Percentiles rank a stretch among this genome's conserved stretches.
These are phyloP conservation scores for Mionectes olivaceus DNA, from an alignment of 2,797 vertebrate genomes.

Conservation along the genomic window DNA sequence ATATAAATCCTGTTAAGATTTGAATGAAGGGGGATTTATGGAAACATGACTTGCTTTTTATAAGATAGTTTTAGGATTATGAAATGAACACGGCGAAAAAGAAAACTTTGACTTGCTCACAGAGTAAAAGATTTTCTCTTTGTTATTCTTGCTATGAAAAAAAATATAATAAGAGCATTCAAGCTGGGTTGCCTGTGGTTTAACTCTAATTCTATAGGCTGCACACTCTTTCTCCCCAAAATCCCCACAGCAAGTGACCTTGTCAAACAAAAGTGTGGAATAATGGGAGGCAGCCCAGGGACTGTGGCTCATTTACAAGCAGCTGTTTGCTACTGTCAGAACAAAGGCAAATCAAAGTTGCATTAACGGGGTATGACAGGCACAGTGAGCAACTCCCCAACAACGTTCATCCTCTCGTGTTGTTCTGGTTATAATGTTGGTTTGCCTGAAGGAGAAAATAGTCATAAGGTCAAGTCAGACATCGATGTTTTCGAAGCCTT, in stretches of 20 bases:
- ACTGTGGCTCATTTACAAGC: conserved; percentile 91
- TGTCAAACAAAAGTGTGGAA: conserved; percentile 86
- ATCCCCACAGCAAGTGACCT: conserved; percentile 91
- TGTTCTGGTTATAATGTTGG: conserved; percentile 62
- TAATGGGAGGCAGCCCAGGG: conserved; percentile 84
- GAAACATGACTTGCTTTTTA: conserved; percentile 68
- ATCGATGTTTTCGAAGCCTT: conserved; percentile 34
- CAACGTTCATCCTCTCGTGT: conserved; percentile 63
- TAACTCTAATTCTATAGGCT: conserved; percentile 84
- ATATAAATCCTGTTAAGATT: conserved; percentile 55
- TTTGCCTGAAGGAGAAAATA: conserved; percentile 53
- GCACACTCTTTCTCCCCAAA: conserved; percentile 83
- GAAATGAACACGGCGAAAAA: conserved; percentile 78
- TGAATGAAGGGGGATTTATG: conserved; percentile 67
- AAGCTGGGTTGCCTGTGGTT: conserved; percentile 86
- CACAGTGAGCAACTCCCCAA: conserved; percentile 82
- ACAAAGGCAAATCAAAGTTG: conserved; percentile 87
- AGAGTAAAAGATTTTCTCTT: conserved; percentile 80
- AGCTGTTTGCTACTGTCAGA: conserved; percentile 91
- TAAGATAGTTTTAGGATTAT: conserved; percentile 71
- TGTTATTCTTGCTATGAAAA: conserved; percentile 75
- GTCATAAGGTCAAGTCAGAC: conserved; percentile 41
- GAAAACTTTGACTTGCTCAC: conserved; percentile 78
- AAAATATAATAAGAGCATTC: conserved; percentile 81
- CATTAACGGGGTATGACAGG: conserved; percentile 87